Evolutionary conservation across 2,888 invertebrate species (phyloP), one percentile per base, ranked within the genome.

Genomic region (Yponomeuta sedellus): DNA sequence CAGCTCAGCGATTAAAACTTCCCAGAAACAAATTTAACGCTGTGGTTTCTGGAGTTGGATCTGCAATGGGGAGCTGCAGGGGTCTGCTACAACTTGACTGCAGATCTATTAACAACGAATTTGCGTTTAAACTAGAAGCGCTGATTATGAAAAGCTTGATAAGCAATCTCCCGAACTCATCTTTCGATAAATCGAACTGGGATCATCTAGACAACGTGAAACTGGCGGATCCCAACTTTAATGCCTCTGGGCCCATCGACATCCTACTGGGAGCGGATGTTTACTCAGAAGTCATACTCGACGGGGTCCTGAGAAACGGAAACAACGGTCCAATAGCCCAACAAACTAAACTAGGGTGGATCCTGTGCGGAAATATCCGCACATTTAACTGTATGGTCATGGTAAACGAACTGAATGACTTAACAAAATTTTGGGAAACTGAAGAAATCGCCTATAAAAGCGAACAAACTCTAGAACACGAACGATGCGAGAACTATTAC

Each of bases 401-500:
- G 16, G 22, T 71, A 11, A 69, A 58, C 22, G 62, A 72, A 19
- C 12, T 69, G 10, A 25, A 68, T 19, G 67, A 70, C 4, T 61
- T 72, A 39, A 52, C 68, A 28, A 56, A 68, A 57, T 72, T 66
- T 12, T 68, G 69, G 69, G 68, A 69, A 28, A 66, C 11, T 12
- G 68, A 69, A 56, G 67, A 68, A 16, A 68, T 69, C 0, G 64
- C 58, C 12, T 4, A 40, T 20, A 34, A 63, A 4, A n/a, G 0
- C 16, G n/a, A 25, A 22, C 25, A 65, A 40, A n/a, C 44, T 25
- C 25, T 25, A 5, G 44, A 61, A 0, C 68, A 70, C 6, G 68
- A 71, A 5, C 44, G 66, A 10, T 69, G 71, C 12, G 70, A 71
- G 64, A 25, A 25, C 0, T 67, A 58, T 22, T 72, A 71, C 22